phyloP scores from a whole-genome alignment of 2,888 invertebrate genomes.

The Dysmachus trigonus region DNA sequence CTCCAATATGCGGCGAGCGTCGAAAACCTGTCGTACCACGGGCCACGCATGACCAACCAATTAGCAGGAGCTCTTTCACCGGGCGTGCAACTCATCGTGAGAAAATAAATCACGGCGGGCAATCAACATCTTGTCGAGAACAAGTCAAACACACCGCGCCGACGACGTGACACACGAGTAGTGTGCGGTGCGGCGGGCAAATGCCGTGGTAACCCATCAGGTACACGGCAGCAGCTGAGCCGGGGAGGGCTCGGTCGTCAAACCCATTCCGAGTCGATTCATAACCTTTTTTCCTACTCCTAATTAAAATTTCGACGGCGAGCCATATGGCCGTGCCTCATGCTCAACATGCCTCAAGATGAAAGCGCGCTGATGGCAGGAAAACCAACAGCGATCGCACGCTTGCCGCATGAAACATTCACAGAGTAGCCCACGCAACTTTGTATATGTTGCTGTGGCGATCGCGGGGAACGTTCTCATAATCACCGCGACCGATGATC shows the following conservation, averaged over 20 bases:
- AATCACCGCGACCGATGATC: not conserved
- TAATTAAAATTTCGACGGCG: conserved; percentile 35
- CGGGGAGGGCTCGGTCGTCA: not conserved
- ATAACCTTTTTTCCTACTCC: not conserved
- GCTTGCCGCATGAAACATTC: not conserved
- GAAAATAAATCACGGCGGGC: conserved; percentile 37
- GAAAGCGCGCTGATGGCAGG: not conserved
- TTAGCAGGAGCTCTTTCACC: conserved; percentile 2
- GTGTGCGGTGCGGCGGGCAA: not conserved
- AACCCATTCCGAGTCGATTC: not conserved
- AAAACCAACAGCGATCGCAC: not conserved
- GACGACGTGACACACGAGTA: conserved; percentile 1
- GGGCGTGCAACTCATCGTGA: conserved; percentile 17
- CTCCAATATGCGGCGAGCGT: not conserved
- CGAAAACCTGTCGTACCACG: not conserved
- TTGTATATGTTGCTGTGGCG: not conserved
- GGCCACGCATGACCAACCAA: conserved; percentile 12
- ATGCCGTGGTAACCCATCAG: not conserved
- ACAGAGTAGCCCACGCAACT: not conserved
- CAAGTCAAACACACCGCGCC: conserved; percentile 8
- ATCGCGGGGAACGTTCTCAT: not conserved
- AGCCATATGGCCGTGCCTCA: not conserved
- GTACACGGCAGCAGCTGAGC: conserved; percentile 9
- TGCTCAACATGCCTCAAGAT: not conserved
- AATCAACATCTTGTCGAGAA: conserved; percentile 32